Conservation (phyloP, 1,140 invertebrate species). For the Dendroctonus ponderosae region DNA sequence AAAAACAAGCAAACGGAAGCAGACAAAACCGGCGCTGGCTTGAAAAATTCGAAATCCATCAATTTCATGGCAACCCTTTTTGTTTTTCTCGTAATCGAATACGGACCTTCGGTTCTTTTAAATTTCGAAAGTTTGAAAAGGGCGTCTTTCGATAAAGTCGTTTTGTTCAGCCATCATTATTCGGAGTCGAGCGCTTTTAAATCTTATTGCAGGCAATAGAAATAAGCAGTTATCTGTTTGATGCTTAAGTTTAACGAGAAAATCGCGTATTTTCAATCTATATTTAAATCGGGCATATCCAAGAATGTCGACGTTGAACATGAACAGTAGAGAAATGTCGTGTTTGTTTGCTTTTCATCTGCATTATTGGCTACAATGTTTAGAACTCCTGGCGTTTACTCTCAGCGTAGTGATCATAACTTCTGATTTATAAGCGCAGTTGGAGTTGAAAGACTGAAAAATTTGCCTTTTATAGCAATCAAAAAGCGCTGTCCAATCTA, state of each 20-base stretch:
- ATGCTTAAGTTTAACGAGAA: not conserved
- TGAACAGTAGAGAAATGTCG: too few species aligned
- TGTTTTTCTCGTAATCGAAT: constrained; percentile 5
- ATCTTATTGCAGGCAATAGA: constrained; percentile 4
- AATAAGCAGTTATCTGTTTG: constrained; percentile 2
- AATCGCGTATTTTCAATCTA: not conserved
- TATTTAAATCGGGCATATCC: not conserved
- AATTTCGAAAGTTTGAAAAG: constrained; percentile 2
- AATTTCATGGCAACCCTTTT: not conserved
- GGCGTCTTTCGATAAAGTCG: not conserved
- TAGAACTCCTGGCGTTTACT: too few species aligned
- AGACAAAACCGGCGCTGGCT: too few species aligned
- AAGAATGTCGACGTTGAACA: not conserved
- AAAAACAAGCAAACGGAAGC: too few species aligned
- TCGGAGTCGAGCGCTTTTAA: constrained; percentile 1
- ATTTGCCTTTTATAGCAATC: too few species aligned
- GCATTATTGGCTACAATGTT: too few species aligned
- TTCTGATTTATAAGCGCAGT: too few species aligned
- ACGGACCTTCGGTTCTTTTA: constrained; percentile 1
- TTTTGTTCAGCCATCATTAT: not conserved
- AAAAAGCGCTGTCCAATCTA: too few species aligned
- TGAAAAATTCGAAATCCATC: not conserved
- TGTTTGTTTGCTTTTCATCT: too few species aligned
- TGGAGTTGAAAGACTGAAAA: too few species aligned
- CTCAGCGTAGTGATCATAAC: too few species aligned